Base-by-base conservation (phyloP, 2,888 invertebrate genomes). In the Amphiduros pacificus region DNA sequence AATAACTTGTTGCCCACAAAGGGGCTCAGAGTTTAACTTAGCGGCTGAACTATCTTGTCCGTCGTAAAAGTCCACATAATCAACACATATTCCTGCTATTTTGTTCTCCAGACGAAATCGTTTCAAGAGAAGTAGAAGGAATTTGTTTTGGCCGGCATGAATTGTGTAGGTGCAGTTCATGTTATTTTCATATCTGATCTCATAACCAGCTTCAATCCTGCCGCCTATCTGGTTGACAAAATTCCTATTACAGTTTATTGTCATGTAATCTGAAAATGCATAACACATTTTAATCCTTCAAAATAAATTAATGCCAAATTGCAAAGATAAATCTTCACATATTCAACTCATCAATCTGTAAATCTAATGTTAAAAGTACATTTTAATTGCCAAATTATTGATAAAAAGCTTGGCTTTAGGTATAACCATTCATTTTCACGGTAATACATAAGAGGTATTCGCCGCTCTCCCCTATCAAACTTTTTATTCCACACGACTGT, bases 201-300 rank as follows among this genome's bases (percentile, higher is more conserved):
- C 41, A 4, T 40, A 41, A 20, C 55, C 41, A 17, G 55, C 36
- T 41, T 55, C 55, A 22, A 55, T 40, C 9, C 41, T 14, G 1
- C 55, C 55, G 5, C 41, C 55, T 14, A 55, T 28, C 9, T 40
- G 27, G 20, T 40, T 41, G n/a, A n/a, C 11, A 6, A 36, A 24
- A 27, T 17, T 17, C 24, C 6, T 27, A n/a, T 40, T 24, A 24
- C 55, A 55, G 9, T 40, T 24, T 3, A 24, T 41, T 32, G 55
- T 55, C 55, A 55, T 31, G 40, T 55, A 28, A 17, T 55, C 55
- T 55, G 27, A n/a, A n/a, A n/a, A n/a, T n/a, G n/a, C n/a, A n/a
- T n/a, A n/a, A n/a, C n/a, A n/a, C n/a, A n/a, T n/a, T n/a, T n/a
- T n/a, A n/a, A n/a, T n/a, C n/a, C n/a, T n/a, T n/a, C n/a, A n/a